Evolutionary conservation across 2,888 invertebrate genomes (phyloP).

Genomic region (Eupithecia subfuscata): DNA sequence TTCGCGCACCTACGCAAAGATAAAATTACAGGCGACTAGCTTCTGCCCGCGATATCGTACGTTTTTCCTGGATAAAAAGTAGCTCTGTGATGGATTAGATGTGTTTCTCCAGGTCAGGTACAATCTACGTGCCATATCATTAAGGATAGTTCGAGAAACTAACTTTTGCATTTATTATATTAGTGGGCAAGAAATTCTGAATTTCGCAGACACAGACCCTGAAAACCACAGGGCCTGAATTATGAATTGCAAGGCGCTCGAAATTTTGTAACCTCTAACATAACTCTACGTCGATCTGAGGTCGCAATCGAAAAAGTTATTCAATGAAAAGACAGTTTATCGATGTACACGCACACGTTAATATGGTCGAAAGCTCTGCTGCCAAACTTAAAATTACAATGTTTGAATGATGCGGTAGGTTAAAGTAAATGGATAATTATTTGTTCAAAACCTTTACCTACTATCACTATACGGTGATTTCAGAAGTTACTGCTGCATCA

Average conservation of each 20-base stretch:
- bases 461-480: background rate
- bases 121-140: background rate
- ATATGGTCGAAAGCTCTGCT: background rate
- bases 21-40: background rate
- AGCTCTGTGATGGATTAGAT: background rate
- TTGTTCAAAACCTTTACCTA: background rate
- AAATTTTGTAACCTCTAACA: background rate
- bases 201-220: background rate
- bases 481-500: constrained; percentile 19
- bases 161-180: background rate
- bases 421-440: no score
- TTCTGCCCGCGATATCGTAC: background rate
- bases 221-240: no score
- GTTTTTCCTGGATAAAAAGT: background rate
- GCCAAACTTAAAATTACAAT: background rate
- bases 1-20: background rate
- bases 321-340: no score
- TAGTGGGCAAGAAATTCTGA: background rate
- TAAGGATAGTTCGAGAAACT: background rate
- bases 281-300: background rate
- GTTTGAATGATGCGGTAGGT: background rate
- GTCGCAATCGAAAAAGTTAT: no score
- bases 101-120: background rate
- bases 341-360: background rate
- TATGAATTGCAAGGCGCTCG: background rate